Evolutionary conservation across 1,140 invertebrate genomes (phyloP), one percentile per base, ranked within the genome.

Genomic region (Cotesia chilonis): DNA sequence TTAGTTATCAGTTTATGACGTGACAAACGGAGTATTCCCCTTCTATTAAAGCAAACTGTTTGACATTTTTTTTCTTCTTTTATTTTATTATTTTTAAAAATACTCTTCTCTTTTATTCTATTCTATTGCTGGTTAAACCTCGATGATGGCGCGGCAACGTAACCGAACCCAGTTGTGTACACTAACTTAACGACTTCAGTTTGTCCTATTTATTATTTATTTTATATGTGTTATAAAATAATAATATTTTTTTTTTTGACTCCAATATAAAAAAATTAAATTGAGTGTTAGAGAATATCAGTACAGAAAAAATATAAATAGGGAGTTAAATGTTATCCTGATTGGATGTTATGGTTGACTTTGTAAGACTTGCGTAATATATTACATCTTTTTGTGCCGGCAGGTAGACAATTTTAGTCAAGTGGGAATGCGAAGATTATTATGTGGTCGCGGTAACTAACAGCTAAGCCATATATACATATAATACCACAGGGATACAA

Each of bases 1-100:
- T 17, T 64, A 64, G 38, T 64, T 47, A 64, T 64, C 61, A 64
- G 61, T 64, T 41, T 64, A 64, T 64, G 61, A 35, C 61, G 9
- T 66, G 38, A 47, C 41, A 41, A 66, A 41, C 20, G 38, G 38
- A 14, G 14, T 66, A 66, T 66, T 66, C 38, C 47, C 64, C 64
- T 51, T 66, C 47, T 28, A 28, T 28, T 28, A 28, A 47, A 51
- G 17, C 47, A 66, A 66, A 66, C 64, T 9, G n/a, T 35, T 36
- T 37, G 2, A 66, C 10, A 66, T 20, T 47, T 47, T 47, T 47
- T 47, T 47, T 47, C 41, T 47, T 47, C 7, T 12, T 10, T 41
- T 17, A 47, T 66, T 9, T 9, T 47, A 28, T 52, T 52, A 17
- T 51, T 52, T 66, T 28, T 52, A 7, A 7, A n/a, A 20, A 20